Evolutionary conservation across 2,797 vertebrate genomes (phyloP), one percentile per base, ranked within the genome.

Genomic region (Rhinogobio ventralis): DNA sequence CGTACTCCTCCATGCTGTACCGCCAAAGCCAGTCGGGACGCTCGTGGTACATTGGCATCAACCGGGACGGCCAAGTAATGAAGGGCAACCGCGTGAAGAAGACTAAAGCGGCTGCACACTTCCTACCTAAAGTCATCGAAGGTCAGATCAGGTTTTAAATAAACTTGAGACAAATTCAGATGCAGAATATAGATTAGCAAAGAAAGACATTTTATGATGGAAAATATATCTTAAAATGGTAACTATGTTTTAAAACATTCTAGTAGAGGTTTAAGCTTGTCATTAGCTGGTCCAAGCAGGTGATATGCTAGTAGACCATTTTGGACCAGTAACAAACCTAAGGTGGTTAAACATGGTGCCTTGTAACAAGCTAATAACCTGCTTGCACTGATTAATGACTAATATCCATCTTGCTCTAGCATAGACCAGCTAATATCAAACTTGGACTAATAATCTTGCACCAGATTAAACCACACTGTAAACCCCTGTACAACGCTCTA

Each of bases 81-180:
- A 99, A 99, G 95, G 98, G 98, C 92, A 99, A 99, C 91, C 96
- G 98, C 0, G 98, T 99, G 80, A 99, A 99, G 95, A 99, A 99
- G 94, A 99, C 96, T 86, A 99, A 99, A 91, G 96, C 95, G 84
- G 96, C 98, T 23, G 97, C 98, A 82, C 98, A 99, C 93, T 99
- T 99, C 91, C 96, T 99, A 93, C 98, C 98, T 88, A 99, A 99
- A 96, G 98, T 98, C 89, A 96, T 99, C 85, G 98, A 99, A 95
- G 98, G 98, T 99, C 93, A 92, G 93, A 89, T 53, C 2, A 19
- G 8, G 46, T 36, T 75, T 60, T 83, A 14, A 20, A 36, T 51
- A 33, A 53, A 67, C 42, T 55, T 36, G 6, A 71, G 66, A 25
- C 28, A 46, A 15, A 25, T 28, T 79, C 20, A n/a, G 7, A 57